Evolutionary conservation across 1,140 invertebrate genomes (phyloP).

Genomic region (Pantala flavescens): DNA sequence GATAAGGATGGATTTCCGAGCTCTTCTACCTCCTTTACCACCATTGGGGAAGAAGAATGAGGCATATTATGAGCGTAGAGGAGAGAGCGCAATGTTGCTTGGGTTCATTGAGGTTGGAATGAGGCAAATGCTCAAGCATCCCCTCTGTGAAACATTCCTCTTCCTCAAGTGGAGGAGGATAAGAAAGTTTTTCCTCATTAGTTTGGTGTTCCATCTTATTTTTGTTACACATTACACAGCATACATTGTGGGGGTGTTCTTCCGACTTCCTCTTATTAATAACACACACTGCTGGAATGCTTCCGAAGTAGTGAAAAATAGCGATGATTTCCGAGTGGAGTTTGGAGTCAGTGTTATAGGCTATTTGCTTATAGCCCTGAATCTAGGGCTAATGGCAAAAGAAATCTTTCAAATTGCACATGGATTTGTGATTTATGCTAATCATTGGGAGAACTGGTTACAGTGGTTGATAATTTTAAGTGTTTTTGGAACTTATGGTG

Average conservation of each 20-base stretch:
- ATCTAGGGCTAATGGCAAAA: conserved; percentile 34
- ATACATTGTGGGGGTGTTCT: conserved; percentile 48
- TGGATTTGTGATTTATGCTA: conserved; percentile 53
- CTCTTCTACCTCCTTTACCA: conserved; percentile 43
- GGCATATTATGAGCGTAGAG: conserved; percentile 27
- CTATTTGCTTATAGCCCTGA: conserved; percentile 39
- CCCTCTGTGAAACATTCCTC: conserved; percentile 67
- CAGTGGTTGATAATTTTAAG: conserved; percentile 63
- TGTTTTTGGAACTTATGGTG: conserved; percentile 38
- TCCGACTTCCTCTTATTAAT: conserved; percentile 17
- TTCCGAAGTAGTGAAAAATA: neutral
- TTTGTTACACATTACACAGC: conserved; percentile 62
- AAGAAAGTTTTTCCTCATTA: conserved; percentile 70
- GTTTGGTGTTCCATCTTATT: conserved; percentile 62
- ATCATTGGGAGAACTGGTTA: conserved; percentile 73
- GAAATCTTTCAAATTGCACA: conserved; percentile 64
- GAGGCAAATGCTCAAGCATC: conserved; percentile 64
- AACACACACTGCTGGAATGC: neutral
- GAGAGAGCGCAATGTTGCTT: conserved; percentile 59
- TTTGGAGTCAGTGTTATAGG: conserved; percentile 31
- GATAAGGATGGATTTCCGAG: conserved; percentile 61
- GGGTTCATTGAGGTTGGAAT: conserved; percentile 67
- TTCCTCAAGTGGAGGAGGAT: conserved; percentile 73
- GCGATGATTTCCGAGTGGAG: neutral
- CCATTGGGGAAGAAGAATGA: conserved; percentile 44